Percentiles rank a stretch among this genome's conserved stretches.
These are phyloP conservation scores for Tuberolachnus salignus DNA, from an alignment of 2,888 invertebrate species.

Conservation along the genomic window DNA sequence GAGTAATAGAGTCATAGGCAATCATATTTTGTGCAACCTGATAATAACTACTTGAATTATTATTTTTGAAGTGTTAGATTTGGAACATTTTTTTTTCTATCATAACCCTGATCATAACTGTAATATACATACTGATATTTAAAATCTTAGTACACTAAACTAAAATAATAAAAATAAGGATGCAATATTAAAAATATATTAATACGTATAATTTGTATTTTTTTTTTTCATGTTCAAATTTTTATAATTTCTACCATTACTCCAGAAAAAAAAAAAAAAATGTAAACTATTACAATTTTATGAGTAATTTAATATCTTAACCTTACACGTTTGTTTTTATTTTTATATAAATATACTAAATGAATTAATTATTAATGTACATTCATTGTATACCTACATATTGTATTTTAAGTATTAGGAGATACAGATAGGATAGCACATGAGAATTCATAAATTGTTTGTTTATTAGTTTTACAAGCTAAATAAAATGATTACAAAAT, in stretches of 20 bases:
- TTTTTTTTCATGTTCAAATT: background rate
- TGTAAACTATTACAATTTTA: background rate
- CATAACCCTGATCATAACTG: background rate
- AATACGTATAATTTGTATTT: background rate
- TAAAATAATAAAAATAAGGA: background rate
- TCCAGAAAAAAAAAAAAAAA: background rate
- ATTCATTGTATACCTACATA: background rate
- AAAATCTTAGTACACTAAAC: background rate
- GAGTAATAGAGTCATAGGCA: too few relatives aligned
- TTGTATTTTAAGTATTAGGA: conserved; percentile 14
- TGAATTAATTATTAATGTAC: too few relatives aligned
- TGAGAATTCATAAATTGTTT: conserved; percentile 26
- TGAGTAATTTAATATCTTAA: background rate
- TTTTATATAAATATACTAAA: background rate
- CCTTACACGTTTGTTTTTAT: background rate
- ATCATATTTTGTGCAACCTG: background rate
- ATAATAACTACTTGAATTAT: background rate
- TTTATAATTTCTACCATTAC: background rate
- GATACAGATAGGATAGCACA: conserved; percentile 3
- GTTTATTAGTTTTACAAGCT: conserved; percentile 22
- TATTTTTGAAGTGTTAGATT: background rate
- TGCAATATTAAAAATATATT: background rate
- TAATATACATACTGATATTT: background rate
- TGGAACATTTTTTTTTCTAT: background rate
- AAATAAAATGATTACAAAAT: conserved; percentile 27